These are phyloP conservation scores for Panthera tigris DNA, from an alignment of 2,113 vertebrate species.

Conservation along the genomic window DNA sequence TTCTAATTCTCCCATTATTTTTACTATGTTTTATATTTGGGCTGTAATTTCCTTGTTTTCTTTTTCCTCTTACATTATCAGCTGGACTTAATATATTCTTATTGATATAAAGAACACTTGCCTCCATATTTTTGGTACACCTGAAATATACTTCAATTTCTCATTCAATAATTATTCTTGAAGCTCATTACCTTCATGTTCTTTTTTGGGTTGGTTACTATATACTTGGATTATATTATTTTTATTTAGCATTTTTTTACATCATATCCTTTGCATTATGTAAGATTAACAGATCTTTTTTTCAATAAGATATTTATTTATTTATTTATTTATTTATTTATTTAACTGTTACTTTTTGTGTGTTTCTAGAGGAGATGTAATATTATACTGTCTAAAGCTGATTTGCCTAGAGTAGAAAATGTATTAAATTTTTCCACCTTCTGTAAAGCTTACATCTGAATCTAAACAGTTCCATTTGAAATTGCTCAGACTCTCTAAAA, in stretches of 20 bases:
- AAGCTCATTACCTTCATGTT: not conserved
- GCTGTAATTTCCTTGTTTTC: not conserved
- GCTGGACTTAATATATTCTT: not conserved
- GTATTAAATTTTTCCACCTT: not conserved
- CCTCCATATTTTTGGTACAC: not conserved
- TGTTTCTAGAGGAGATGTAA: not conserved
- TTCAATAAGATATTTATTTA: not conserved
- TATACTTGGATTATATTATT: not conserved
- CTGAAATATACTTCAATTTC: not conserved
- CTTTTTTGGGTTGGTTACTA: not conserved
- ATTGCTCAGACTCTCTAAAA: not conserved
- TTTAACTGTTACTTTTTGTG: not conserved
- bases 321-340: not conserved
- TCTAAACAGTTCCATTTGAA: not conserved
- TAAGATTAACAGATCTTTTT: not conserved
- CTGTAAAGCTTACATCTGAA: not conserved
- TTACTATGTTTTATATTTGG: not conserved
- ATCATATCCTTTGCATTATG: not conserved
- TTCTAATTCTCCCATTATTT: not conserved
- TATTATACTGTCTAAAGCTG: not conserved
- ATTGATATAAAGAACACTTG: not conserved
- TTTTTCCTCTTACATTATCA: not conserved
- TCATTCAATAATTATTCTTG: not conserved
- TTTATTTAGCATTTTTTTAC: not conserved
- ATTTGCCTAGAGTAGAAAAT: not conserved